Base-by-base conservation (phyloP, 2,888 invertebrate genomes). In the Pammene fasciana region DNA sequence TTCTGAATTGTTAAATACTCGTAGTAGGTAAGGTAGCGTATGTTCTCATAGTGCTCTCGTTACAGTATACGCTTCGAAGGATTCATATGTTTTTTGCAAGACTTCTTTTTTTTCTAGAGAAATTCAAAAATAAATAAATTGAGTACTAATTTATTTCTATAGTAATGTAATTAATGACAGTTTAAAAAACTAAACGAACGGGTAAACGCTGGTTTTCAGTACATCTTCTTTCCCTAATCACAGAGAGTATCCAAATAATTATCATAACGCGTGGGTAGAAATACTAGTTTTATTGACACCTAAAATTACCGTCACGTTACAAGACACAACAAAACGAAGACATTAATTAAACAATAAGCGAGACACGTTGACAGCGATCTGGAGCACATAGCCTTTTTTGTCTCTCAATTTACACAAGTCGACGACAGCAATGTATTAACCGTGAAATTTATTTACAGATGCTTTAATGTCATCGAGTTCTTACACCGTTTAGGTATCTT, bases 391-490 rank as follows among this genome's bases (percentile, higher is more conserved):
- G 18, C 50, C 41, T 62, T 62, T 50, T 62, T 62, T 61, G 50
- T 38, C 9, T 5, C 38, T 52, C 41, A 38, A 52, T 52, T 41
- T 52, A 50, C 50, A n/a, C 13, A 52, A 62, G 50, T 50, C 41
- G 18, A n/a, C 41, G 62, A 62, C 62, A 62, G 62, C 3, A 26
- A 45, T 45, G 50, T 62, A 62, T 62, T 50, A 50, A 62, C 41
- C 38, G 50, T 62, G 26, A 62, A 62, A 62, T 62, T 62, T 62
- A 62, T 62, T 52, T 52, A 52, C 62, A 62, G 41, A 52, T 52
- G 50, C 62, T 52, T 50, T 62, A 62, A 62, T 62, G 62, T n/a
- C 62, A 62, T 62, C 62, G n/a, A 62, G 62, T 62, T 62, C 41
- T 62, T 62, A 48, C 50, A 41, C n/a, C 38, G 41, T 62, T 62